A percentile compares a stretch with the other conserved stretches of the same genome.
These are phyloP conservation scores for Podarcis siculus DNA, from an alignment of 2,797 vertebrate species.

Conservation along the genomic window DNA sequence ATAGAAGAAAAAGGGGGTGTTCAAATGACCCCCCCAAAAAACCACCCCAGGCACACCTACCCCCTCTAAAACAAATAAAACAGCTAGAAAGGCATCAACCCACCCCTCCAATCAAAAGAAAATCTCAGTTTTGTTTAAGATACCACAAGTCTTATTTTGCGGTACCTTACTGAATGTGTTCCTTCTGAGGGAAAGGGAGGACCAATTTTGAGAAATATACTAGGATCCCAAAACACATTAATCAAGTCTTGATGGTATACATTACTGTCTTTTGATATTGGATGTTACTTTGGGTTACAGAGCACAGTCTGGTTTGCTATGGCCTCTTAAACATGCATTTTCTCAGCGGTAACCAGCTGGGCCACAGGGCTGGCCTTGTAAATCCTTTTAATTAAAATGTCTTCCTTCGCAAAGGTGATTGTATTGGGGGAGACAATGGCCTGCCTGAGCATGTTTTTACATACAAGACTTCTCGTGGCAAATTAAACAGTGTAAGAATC, in stretches of 20 bases:
- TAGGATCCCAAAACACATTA: too few species aligned
- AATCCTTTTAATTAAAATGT: conserved; percentile 48
- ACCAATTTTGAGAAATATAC: too few species aligned
- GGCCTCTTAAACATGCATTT: conserved; percentile 17
- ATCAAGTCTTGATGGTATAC: neutral
- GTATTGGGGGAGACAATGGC: neutral
- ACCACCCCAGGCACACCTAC: too few species aligned
- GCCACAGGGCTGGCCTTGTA: accelerated
- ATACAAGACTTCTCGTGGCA: neutral
- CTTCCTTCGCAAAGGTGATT: conserved; percentile 32
- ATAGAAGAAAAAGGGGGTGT: too few species aligned
- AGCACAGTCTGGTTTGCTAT: neutral
- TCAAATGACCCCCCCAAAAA: too few species aligned
- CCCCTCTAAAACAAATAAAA: too few species aligned
- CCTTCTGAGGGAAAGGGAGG: too few species aligned
- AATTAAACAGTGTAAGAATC: conserved; percentile 18
- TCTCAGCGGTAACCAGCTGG: conserved; percentile 26
- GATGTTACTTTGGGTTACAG: neutral
- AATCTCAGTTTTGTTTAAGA: too few species aligned
- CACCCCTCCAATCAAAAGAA: too few species aligned
- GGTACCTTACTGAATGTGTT: too few species aligned
- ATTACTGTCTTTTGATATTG: conserved; percentile 3
- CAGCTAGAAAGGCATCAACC: too few species aligned
- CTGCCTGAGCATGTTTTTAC: conserved; percentile 17
- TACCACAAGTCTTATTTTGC: too few species aligned